These are phyloP conservation scores for Copidosoma floridanum DNA, from an alignment of 1,140 invertebrate genomes.

Conservation along the genomic window DNA sequence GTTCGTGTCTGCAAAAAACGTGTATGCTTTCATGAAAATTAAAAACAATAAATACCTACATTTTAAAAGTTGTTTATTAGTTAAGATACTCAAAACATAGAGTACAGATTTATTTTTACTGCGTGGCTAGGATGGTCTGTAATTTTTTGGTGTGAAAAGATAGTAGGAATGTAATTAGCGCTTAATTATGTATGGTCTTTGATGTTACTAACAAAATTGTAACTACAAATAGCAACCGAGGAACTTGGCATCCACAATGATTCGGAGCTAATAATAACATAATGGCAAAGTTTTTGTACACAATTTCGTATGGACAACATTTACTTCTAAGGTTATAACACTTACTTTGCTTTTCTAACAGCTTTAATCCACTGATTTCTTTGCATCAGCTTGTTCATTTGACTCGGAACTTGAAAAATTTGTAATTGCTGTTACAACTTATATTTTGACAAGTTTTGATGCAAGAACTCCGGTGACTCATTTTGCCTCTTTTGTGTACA, in stretches of 20 bases:
- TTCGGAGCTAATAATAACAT: background rate
- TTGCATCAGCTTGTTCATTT: background rate
- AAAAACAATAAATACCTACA: no score
- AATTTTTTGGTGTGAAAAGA: no score
- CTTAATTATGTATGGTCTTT: background rate
- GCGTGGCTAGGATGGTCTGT: no score
- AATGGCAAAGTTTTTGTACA: background rate
- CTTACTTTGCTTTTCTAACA: background rate
- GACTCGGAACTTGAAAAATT: background rate
- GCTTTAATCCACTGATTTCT: background rate
- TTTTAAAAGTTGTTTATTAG: no score
- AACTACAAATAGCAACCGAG: background rate
- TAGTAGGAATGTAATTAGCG: background rate
- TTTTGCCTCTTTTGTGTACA: background rate
- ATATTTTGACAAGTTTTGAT: background rate
- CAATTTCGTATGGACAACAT: background rate
- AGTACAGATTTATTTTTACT: no score
- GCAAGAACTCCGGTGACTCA: background rate
- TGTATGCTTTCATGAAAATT: background rate
- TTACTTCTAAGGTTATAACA: background rate
- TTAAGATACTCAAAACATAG: no score
- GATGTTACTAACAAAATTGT: no score
- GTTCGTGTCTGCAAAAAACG: background rate
- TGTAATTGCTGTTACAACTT: background rate
- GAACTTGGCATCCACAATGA: background rate